Conservation (phyloP, 2,888 invertebrate genomes). For the Ophion costatus region DNA sequence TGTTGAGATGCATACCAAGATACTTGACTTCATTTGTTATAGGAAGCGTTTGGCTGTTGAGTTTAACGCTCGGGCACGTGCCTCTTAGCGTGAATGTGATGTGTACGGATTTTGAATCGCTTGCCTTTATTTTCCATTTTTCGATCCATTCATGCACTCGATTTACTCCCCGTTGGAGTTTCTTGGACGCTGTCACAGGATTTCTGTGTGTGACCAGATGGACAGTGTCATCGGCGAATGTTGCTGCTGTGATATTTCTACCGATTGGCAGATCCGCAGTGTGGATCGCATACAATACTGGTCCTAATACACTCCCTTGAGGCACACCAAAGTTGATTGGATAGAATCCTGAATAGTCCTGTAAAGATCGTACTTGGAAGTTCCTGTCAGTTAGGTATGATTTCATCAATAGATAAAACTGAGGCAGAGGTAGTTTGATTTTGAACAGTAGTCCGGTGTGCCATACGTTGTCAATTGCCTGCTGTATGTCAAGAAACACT, state of each 20-base stretch:
- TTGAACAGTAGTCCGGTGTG: conserved; percentile 66
- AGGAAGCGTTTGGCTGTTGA: conserved; percentile 8
- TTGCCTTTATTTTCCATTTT: neutral
- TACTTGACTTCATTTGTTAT: neutral
- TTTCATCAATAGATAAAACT: conserved; percentile 51
- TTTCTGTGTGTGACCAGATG: neutral
- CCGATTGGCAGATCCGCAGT: conserved; percentile 14
- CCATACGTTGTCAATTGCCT: conserved; percentile 70
- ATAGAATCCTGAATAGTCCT: conserved; percentile 20
- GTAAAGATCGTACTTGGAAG: conserved; percentile 49
- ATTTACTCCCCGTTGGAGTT: neutral
- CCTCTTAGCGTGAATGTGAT: conserved; percentile 8
- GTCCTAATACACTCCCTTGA: conserved; percentile 66
- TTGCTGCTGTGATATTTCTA: neutral
- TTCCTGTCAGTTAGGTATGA: conserved; percentile 61
- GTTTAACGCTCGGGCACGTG: neutral
- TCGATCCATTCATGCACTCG: conserved; percentile 27
- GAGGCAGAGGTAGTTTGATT: conserved; percentile 59
- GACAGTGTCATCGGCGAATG: conserved; percentile 34
- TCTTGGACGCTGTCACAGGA: neutral
- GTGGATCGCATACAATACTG: conserved; percentile 53
- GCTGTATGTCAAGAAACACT: conserved; percentile 65
- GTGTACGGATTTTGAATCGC: neutral
- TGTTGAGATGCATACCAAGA: conserved; percentile 40
- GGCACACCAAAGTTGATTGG: conserved; percentile 57